These are phyloP conservation scores for Suricata suricatta DNA, from an alignment of 2,113 vertebrate species.

Conservation along the genomic window DNA sequence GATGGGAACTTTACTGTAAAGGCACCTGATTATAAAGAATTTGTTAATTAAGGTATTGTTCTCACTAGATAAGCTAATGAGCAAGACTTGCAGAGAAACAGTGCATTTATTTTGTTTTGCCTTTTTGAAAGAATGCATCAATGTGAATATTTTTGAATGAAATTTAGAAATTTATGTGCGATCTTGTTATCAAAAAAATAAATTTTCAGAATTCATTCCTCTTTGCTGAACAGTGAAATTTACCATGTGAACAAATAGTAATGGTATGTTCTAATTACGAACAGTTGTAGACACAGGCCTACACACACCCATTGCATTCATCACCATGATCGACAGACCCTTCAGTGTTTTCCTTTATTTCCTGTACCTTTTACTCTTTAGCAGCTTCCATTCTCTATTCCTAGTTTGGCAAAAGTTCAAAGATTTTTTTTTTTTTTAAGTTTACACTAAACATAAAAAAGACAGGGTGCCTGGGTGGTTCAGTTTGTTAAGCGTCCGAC, in stretches of 20 bases:
- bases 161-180: not conserved
- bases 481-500: no score
- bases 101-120: not conserved
- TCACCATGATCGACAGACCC: not conserved
- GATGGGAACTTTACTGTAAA: not conserved
- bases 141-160: not conserved
- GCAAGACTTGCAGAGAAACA: not conserved
- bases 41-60: not conserved
- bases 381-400: not conserved
- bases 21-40: not conserved
- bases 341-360: not conserved
- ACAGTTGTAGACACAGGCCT: not conserved
- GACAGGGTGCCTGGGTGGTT: no score
- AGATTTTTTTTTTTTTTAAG: not conserved
- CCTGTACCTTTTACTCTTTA: not conserved
- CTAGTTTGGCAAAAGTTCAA: not conserved
- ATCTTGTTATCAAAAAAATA: not conserved
- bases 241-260: not conserved
- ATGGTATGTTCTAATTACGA: not conserved
- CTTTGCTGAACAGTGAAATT: not conserved
- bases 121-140: not conserved
- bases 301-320: not conserved
- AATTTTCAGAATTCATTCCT: not conserved
- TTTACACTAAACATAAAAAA: not conserved
- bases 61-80: not conserved